Conservation (phyloP, 1,140 invertebrate genomes). For the Drosophila lacteicornis region DNA sequence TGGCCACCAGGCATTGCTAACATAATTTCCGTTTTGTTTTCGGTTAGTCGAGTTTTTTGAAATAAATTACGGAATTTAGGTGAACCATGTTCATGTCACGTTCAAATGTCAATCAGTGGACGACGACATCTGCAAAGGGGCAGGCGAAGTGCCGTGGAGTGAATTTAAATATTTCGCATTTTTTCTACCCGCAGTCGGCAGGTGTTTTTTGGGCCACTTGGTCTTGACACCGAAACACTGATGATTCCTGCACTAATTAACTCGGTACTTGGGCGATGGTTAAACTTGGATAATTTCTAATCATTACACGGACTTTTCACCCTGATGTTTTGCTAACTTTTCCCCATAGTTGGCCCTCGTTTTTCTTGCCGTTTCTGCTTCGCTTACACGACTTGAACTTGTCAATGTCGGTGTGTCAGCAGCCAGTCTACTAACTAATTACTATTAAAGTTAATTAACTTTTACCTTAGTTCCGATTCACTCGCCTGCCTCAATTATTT, state of each 20-base stretch:
- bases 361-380: conserved; percentile 6
- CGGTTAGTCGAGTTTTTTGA: conserved; percentile 33
- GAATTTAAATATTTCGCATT: conserved; percentile 57
- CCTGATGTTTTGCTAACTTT: conserved; percentile 29
- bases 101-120: conserved; percentile 76
- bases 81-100: conserved; percentile 81
- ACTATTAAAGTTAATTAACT: conserved; percentile 63
- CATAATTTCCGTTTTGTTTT: conserved; percentile 64
- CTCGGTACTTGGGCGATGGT: conserved; percentile 19
- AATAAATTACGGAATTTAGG: conserved; percentile 80
- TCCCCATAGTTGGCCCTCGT: background rate
- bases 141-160: conserved; percentile 18
- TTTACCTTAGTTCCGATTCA: conserved; percentile 34
- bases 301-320: conserved; percentile 28
- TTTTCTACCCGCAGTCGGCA: conserved; percentile 24
- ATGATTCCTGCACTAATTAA: conserved; percentile 68
- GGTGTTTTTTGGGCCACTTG: conserved; percentile 39
- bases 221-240: conserved; percentile 73
- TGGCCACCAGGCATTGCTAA: conserved; percentile 36
- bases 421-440: conserved; percentile 57
- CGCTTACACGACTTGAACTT: conserved; percentile 25
- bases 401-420: conserved; percentile 4
- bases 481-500: conserved; percentile 12
- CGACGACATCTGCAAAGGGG: conserved; percentile 22
- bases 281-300: conserved; percentile 38